Conservation (phyloP, 2,113 vertebrate genomes). For the Sigmodon hispidus region DNA sequence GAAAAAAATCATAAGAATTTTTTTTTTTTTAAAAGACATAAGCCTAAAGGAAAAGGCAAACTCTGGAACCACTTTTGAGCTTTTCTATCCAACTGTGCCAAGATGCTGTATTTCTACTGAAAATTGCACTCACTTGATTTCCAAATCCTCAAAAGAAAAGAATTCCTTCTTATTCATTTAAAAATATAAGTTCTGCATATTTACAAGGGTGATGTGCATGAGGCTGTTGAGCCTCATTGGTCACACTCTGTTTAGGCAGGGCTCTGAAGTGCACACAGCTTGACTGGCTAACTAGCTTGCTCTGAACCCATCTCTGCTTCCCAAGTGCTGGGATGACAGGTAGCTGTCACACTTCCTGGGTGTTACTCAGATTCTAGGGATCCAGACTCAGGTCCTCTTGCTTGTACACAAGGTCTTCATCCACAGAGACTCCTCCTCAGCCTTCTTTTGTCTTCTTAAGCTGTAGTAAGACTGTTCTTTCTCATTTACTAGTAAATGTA, state of each 20-base stretch:
- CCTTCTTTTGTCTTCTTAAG: background rate
- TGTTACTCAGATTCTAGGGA: background rate
- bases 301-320: background rate
- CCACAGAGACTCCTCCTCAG: background rate
- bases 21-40: no score
- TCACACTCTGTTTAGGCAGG: background rate
- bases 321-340: background rate
- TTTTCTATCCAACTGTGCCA: background rate
- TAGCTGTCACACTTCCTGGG: background rate
- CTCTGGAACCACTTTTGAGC: background rate
- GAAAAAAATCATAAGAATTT: no score
- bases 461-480: background rate
- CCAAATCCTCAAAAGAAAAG: conserved; percentile 14
- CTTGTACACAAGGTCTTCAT: background rate
- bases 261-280: background rate
- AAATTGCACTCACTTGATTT: conserved; percentile 19
- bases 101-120: background rate
- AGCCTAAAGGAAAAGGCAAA: background rate
- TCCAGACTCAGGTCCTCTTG: background rate
- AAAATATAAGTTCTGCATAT: background rate
- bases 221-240: background rate
- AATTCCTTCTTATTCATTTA: background rate
- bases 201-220: background rate
- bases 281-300: background rate
- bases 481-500: background rate